Evolutionary conservation across 2,113 vertebrate genomes (phyloP), one percentile per base, ranked within the genome.

Genomic region (Hypomesus transpacificus): DNA sequence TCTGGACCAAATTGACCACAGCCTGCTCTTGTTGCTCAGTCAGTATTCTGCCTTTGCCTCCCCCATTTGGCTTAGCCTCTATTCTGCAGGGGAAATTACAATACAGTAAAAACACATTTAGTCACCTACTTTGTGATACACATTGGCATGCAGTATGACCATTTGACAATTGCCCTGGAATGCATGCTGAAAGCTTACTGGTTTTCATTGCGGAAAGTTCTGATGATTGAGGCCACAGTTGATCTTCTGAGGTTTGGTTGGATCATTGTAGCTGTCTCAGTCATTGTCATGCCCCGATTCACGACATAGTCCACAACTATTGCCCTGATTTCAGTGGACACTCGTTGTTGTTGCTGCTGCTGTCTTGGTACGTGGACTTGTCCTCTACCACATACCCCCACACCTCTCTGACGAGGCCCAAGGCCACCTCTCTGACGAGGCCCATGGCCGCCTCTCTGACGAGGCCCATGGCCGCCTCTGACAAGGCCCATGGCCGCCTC

Each of bases 121-220:
- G 17, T 56, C 54, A 34, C 31, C 4, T 34, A 34, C 31, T 34
- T 7, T 34, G 31, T 34, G 31, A 34, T 34, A 59, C 57, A 59
- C 11, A 59, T 22, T 59, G 57, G 57, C 20, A 59, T 21, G 57
- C 57, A 59, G 57, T 59, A 21, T 59, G 22, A 22, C 22, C 7
- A 24, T 22, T 59, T 59, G 20, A 21, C 57, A 22, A 24, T 59
- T 59, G 20, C 11, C 14, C 8, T 24, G 20, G n/a, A 58, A 11
- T 58, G 56, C n/a, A 58, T 58, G 56, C 20, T 59, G 20, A 59
- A 24, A 22, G 22, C n/a, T 59, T 59, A 22, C n/a, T 21, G 21
- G 57, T 21, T 59, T 22, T 59, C 57, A 59, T 59, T 59, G n/a
- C 11, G 11, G n/a, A 59, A 59, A 59, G 20, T 59, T 59, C 57